Percentiles rank a stretch among this genome's conserved stretches.
These are phyloP conservation scores for Andricus curvator DNA, from an alignment of 2,888 invertebrate genomes.

Conservation along the genomic window DNA sequence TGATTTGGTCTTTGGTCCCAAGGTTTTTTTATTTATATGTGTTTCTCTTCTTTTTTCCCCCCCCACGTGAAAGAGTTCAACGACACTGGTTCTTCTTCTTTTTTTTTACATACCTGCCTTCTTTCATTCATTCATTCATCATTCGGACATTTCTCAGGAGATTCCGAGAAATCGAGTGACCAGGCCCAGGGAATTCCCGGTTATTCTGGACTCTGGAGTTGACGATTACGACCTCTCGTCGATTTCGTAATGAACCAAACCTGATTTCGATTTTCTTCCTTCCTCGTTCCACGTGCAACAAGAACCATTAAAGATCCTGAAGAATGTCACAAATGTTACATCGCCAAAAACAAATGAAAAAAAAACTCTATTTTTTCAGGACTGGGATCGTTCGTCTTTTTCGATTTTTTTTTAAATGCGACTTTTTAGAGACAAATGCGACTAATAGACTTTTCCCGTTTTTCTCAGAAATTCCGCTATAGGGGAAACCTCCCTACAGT, in stretches of 20 bases:
- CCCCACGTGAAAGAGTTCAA: constrained; percentile 8
- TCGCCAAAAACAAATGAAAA: neutral
- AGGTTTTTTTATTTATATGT: constrained; percentile 3
- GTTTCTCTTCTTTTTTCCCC: neutral
- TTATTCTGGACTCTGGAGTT: constrained; percentile 31
- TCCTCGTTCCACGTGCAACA: constrained; percentile 34
- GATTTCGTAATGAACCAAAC: constrained; percentile 40
- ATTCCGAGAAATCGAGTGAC: constrained; percentile 33
- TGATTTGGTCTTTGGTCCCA: neutral
- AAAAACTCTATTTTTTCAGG: no score
- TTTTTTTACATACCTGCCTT: neutral
- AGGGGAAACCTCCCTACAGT: no score
- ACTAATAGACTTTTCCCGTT: no score
- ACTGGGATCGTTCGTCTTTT: no score
- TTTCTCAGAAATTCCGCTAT: no score
- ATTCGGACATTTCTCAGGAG: constrained; percentile 35
- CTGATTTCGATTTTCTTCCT: constrained; percentile 34
- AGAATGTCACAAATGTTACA: constrained; percentile 39
- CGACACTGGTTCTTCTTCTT: constrained; percentile 1
- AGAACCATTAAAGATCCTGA: constrained; percentile 42
- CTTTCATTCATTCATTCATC: constrained; percentile 27
- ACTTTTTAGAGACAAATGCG: no score
- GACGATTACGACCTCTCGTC: constrained; percentile 37
- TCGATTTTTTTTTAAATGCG: no score
- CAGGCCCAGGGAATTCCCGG: constrained; percentile 24